A percentile compares a stretch with the other conserved stretches of the same genome.
These are phyloP conservation scores for Julus scanicus DNA, from an alignment of 2,888 invertebrate genomes.

Conservation along the genomic window DNA sequence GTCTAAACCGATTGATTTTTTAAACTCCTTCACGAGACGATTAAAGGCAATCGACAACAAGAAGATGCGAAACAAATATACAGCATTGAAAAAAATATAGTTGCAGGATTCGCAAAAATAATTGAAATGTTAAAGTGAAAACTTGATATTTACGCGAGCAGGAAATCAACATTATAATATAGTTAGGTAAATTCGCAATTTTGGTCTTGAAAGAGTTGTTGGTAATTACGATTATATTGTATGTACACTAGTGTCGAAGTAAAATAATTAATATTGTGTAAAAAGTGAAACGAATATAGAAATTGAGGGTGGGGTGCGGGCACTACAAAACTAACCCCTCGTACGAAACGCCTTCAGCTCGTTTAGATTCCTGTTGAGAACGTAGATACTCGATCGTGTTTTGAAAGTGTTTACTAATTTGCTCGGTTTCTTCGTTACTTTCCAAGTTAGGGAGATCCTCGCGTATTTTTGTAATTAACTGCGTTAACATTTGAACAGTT, in stretches of 20 bases:
- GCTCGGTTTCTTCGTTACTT: conserved; percentile 94
- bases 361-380: conserved; percentile 37
- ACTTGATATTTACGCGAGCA: background rate
- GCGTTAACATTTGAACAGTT: conserved; percentile 73
- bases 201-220: too few relatives aligned
- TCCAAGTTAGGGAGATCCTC: conserved; percentile 95
- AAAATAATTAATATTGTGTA: background rate
- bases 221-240: background rate
- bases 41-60: background rate
- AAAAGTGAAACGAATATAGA: background rate
- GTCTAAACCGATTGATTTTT: background rate
- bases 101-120: background rate
- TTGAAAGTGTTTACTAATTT: conserved; percentile 94
- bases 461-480: conserved; percentile 89
- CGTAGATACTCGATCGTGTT: conserved; percentile 84
- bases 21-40: background rate
- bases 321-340: conserved; percentile 2
- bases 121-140: background rate
- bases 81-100: background rate
- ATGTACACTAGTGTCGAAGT: background rate
- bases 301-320: background rate
- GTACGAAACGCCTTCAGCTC: conserved; percentile 26
- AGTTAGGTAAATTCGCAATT: too few relatives aligned
- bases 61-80: background rate
- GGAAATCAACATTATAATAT: background rate